Evolutionary conservation across 2,888 invertebrate species (phyloP), one percentile per base, ranked within the genome.

Genomic region (Agelastica alni): DNA sequence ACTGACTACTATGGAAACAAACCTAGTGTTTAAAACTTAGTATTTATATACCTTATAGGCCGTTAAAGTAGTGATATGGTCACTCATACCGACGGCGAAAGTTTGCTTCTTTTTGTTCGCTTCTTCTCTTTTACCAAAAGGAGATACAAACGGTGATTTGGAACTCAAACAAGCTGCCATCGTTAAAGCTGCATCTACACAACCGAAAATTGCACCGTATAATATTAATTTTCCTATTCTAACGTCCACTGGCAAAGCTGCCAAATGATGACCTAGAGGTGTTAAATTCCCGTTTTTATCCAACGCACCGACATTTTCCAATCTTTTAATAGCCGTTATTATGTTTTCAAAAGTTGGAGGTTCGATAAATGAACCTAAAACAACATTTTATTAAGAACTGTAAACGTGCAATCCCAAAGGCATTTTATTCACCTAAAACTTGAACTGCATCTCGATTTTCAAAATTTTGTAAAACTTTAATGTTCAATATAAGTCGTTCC

Each of bases 221-320:
- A 97, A 75, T 81, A 97, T 89, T 60, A 96, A 81, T 71, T 96
- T 94, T n/a, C 94, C 95, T 64, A 95, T 89, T 63, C 92, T 82
- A 2, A 91, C 91, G 70, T 96, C 96, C 0, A 97, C 90, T 0
- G 96, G 96, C 51, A 97, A 75, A 0, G 91, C 87, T 0, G 94
- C 89, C 45, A 96, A 79, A 75, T 96, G 93, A 60, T 88, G 87
- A 0, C 96, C 96, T 4, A 96, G 76, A 0, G 94, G 87, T 0
- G 95, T 96, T 48, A 96, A 79, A 57, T 85, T 82, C 62, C 84
- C 85, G 0, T 81, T 79, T 46, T 83, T 81, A 78, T 94, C 92
- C 46, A 96, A 75, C 0, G 95, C 94, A 3, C 91, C 91, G 0
- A 90, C 85, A 70, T 89, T 85, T 71, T 88, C 85, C 0, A 93